Base-by-base conservation (phyloP, 2,888 invertebrate genomes). In the Eucera pruinosa region DNA sequence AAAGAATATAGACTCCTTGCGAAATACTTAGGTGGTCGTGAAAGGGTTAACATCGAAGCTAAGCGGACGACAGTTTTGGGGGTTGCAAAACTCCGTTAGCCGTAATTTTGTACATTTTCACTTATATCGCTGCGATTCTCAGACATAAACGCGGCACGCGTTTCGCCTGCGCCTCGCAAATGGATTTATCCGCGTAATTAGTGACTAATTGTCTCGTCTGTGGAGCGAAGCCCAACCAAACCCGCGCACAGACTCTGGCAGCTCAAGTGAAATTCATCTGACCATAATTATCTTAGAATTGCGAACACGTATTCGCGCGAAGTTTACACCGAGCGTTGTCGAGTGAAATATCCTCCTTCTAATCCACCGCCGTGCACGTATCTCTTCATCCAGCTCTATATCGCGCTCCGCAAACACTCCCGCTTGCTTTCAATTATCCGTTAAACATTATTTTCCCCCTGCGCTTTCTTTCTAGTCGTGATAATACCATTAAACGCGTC, bases 141-240 rank as follows among this genome's bases (percentile, higher is more conserved):
- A n/a, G n/a, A n/a, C n/a, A n/a, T 25, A 25, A 25, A 57, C 20
- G 4, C 41, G 30, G 18, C 33, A 20, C 15, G 39, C 57, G 15
- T 57, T 41, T 18, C 43, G 7, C 18, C 1, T 4, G 18, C 23
- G 15, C 4, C 13, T 9, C 50, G 25, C 18, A 33, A 41, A 72
- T 33, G 36, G 27, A 68, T 71, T 67, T 58, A 43, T 68, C 36
- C 30, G 6, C 48, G 43, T 47, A 74, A 74, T 76, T 73, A 62
- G 39, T 13, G 27, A 18, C 47, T 57, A 72, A 73, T 74, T 64
- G 45, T 58, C 45, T 47, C 48, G 50, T 30, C 41, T 54, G n/a
- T 20, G 1, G 18, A 36, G 23, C 45, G 6, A 3, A 27, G 30
- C 30, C 13, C 52, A 25, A n/a, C 33, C 36, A 9, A 43, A 36